Conservation (phyloP, 2,888 invertebrate species). For the Agrilus biguttatus region DNA sequence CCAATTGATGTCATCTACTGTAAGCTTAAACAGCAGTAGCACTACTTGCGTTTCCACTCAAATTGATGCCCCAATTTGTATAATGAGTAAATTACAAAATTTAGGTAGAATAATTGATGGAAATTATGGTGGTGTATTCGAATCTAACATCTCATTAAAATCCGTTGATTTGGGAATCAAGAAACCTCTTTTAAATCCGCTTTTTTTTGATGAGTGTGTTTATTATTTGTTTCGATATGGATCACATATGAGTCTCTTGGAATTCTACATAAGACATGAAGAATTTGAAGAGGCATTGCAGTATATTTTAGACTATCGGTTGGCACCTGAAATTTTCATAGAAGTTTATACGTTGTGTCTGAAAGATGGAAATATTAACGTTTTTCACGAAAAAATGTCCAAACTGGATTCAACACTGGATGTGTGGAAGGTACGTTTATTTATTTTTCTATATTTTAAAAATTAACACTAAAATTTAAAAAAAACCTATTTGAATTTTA, state of each 20-base stretch:
- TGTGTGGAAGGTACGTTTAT: constrained; percentile 46
- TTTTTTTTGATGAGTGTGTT: constrained; percentile 62
- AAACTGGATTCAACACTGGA: constrained; percentile 50
- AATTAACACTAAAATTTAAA: not conserved
- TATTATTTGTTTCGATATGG: constrained; percentile 74
- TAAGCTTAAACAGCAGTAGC: constrained; percentile 17
- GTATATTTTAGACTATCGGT: constrained; percentile 52
- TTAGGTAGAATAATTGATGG: constrained; percentile 30
- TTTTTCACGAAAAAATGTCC: constrained; percentile 48
- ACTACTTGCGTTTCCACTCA: constrained; percentile 14
- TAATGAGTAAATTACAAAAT: constrained; percentile 31
- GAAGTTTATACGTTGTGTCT: constrained; percentile 59
- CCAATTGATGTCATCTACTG: constrained; percentile 14
- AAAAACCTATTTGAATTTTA: no score
- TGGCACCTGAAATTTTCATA: constrained; percentile 56
- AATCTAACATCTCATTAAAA: constrained; percentile 3
- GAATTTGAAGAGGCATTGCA: constrained; percentile 52
- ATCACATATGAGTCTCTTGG: constrained; percentile 54
- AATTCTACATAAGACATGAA: constrained; percentile 61
- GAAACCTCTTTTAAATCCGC: constrained; percentile 31
- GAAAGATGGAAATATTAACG: constrained; percentile 45
- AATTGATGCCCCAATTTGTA: constrained; percentile 35
- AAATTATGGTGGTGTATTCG: constrained; percentile 17
- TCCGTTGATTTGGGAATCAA: constrained; percentile 9
- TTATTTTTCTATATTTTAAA: not conserved